Evolutionary conservation across 2,113 vertebrate species (phyloP), one percentile per base, ranked within the genome.

Genomic region (Passer montanus): DNA sequence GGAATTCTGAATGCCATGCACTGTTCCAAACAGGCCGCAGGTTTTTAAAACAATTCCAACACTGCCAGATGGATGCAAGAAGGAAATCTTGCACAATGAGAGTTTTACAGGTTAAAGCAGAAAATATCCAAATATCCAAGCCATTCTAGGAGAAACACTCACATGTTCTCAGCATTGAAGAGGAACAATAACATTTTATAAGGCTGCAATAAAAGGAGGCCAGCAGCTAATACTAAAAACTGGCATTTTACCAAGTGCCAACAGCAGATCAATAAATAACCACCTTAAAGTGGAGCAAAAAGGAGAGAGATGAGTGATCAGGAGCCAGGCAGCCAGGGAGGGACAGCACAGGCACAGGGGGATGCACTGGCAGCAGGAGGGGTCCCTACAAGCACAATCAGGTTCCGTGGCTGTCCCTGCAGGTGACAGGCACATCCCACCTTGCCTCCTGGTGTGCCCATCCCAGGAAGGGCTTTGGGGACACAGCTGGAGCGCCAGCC

Each of bases 231-330:
- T 64, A 31, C 31, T 66, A 41, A 37, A 89, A 91, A 66, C 53
- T 78, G 76, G 78, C 78, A 62, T 76, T 93, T 94, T 5, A 70
- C 64, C 93, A 93, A 72, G 84, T 66, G 77, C 73, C 41, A 49
- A 31, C 76, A 92, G 85, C 84, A 95, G 88, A 96, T 95, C 93
- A 82, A 97, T 97, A 96, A 79, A 93, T 69, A 94, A 93, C 72
- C 72, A 41, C 17, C 83, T 72, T 11, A 26, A 69, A 84, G 7
- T 2, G 2, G 63, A 82, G 55, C 11, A 68, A 33, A 73, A 67
- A 52, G 74, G 35, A 81, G 83, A 91, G 82, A 26, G 75, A 28
- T 5, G 17, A 8, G 16, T 14, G 33, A 8, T 7, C 67, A 69
- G 78, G 3, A 27, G 15, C 15, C 39, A 41, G 77, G 28, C 59